A percentile compares a stretch with the other conserved stretches of the same genome.
Evolutionary conservation across 2,113 vertebrate genomes (phyloP).

Genomic region (Callipepla squamata): DNA sequence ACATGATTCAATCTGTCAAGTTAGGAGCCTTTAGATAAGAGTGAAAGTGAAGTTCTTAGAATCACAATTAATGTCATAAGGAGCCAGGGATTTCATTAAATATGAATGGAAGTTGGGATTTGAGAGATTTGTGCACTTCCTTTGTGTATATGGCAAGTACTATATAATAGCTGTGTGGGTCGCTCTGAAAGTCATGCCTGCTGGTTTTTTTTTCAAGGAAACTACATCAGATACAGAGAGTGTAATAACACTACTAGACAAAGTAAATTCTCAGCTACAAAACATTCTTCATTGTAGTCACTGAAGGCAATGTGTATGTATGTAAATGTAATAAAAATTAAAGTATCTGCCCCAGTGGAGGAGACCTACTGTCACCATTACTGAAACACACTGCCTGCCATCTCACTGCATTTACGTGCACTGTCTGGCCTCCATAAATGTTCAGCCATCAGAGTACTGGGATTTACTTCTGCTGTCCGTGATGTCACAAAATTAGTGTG

Average conservation of each 20-base stretch:
- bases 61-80: neutral
- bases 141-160: neutral
- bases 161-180: neutral
- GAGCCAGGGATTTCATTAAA: neutral
- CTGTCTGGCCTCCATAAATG: too few relatives aligned
- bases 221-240: neutral
- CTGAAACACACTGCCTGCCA: too few relatives aligned
- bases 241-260: neutral
- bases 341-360: too few relatives aligned
- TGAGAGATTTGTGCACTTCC: neutral
- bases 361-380: too few relatives aligned
- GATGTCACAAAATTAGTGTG: neutral
- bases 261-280: neutral
- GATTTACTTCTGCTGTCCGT: neutral
- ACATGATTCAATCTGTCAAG: neutral
- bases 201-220: neutral
- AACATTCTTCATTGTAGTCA: neutral
- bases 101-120: neutral
- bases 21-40: neutral
- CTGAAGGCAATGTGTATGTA: too few relatives aligned
- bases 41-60: neutral
- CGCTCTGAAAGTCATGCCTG: neutral
- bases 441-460: neutral
- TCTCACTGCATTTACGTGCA: too few relatives aligned
- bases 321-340: too few relatives aligned